phyloP scores from a whole-genome alignment of 2,888 invertebrate genomes.

The Euplagia quadripunctaria region DNA sequence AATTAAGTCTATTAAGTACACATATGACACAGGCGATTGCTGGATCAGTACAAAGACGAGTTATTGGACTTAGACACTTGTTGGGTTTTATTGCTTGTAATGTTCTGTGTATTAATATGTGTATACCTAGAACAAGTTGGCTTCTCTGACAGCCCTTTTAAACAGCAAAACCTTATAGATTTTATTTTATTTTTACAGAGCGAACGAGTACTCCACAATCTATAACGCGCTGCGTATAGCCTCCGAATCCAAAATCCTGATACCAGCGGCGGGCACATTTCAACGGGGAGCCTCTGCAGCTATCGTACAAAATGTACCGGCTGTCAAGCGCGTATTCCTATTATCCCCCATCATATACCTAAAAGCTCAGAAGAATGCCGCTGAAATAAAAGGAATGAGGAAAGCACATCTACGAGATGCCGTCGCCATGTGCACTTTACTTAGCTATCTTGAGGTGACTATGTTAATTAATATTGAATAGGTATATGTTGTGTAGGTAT shows the following conservation, averaged over 20 bases:
- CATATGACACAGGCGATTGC: neutral
- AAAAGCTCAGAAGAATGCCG: conserved; percentile 95
- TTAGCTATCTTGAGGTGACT: conserved; percentile 81
- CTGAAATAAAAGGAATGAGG: conserved; percentile 94
- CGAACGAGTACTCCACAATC: conserved; percentile 90
- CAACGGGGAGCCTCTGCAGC: conserved; percentile 92
- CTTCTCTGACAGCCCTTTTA: too few relatives aligned
- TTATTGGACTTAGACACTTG: neutral
- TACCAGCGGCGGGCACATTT: conserved; percentile 91
- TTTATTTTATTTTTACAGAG: conserved; percentile 75
- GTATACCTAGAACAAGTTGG: too few relatives aligned
- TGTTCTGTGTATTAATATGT: neutral
- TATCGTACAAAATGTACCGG: conserved; percentile 88
- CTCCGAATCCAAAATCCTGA: conserved; percentile 88
- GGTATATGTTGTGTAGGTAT: neutral
- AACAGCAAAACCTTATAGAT: neutral
- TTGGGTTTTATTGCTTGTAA: neutral
- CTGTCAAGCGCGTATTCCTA: conserved; percentile 87
- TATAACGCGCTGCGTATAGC: conserved; percentile 90
- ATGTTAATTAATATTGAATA: neutral
- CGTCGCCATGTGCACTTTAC: conserved; percentile 95
- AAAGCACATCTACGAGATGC: conserved; percentile 95
- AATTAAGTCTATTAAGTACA: neutral
- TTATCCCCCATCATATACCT: conserved; percentile 94
- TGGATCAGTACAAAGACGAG: neutral